Evolutionary conservation across 2,888 invertebrate species (phyloP).

Genomic region (Melinaea menophilus): DNA sequence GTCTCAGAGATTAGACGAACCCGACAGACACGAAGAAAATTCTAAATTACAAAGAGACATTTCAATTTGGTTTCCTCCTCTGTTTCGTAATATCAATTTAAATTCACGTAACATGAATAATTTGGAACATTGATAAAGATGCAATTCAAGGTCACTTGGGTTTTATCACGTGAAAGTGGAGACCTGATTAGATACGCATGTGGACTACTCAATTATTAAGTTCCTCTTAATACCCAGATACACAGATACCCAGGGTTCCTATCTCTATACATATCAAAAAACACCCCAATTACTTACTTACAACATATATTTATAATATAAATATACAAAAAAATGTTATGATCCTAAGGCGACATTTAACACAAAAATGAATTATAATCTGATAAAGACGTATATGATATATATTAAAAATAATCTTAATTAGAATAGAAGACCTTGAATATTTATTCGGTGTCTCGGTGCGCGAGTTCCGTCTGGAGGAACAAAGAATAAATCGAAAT

Average conservation of each 20-base stretch:
- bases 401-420: constrained; percentile 5
- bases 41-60: too few species aligned
- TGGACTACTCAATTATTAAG: constrained; percentile 32
- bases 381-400: background rate
- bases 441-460: constrained; percentile 15
- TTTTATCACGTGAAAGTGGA: constrained; percentile 48
- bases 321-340: too few species aligned
- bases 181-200: constrained; percentile 60
- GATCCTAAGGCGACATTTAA: too few species aligned
- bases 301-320: too few species aligned
- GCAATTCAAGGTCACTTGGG: constrained; percentile 58
- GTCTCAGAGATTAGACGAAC: too few species aligned
- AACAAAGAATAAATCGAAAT: constrained; percentile 22
- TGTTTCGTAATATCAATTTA: background rate
- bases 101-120: constrained; percentile 3
- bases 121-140: constrained; percentile 45
- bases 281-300: too few species aligned
- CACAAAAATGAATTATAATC: too few species aligned
- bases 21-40: too few species aligned
- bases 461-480: constrained; percentile 21
- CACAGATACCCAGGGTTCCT: too few species aligned
- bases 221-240: too few species aligned
- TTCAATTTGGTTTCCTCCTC: too few species aligned
- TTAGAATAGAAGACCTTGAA: constrained; percentile 21
- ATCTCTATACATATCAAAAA: too few species aligned